These are phyloP conservation scores for Pristionchus mayeri DNA, from an alignment of 2,888 invertebrate genomes.

Conservation along the genomic window DNA sequence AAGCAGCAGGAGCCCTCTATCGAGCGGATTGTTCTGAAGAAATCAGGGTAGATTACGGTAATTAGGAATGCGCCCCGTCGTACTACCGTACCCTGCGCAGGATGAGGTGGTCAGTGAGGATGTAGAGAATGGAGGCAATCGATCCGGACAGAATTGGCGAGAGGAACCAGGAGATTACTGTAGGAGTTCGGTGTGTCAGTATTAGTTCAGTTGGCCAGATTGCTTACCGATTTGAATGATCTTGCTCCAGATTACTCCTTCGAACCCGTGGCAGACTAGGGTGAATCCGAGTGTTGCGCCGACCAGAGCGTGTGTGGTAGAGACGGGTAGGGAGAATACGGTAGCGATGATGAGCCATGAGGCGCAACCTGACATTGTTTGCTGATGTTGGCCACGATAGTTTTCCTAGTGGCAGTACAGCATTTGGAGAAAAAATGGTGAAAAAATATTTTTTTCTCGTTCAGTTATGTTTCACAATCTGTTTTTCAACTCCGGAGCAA, in stretches of 20 bases:
- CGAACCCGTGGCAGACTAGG: conserved; percentile 91
- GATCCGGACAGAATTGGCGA: conserved; percentile 92
- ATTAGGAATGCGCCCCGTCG: no score
- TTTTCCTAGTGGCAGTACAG: no score
- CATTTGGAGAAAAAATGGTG: no score
- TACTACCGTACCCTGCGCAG: conserved; percentile 64
- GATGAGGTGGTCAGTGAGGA: conserved; percentile 87
- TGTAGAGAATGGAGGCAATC: conserved; percentile 87
- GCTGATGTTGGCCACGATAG: not conserved
- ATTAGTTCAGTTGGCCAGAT: not conserved
- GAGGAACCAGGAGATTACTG: conserved; percentile 96
- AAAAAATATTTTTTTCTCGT: no score
- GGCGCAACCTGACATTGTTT: conserved; percentile 82
- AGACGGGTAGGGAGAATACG: conserved; percentile 92
- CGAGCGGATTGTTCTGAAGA: conserved; percentile 63
- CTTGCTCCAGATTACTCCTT: no score
- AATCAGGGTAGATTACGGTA: no score
- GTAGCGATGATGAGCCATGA: conserved; percentile 94
- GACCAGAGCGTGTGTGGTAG: conserved; percentile 95
- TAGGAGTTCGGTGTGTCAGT: no score
- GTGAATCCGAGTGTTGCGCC: conserved; percentile 97
- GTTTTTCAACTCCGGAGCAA: no score
- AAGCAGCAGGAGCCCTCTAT: conserved; percentile 85
- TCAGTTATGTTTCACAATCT: no score
- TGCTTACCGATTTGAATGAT: conserved; percentile 83